Evolutionary conservation across 2,113 vertebrate species (phyloP).

Genomic region (Burhinus bistriatus): DNA sequence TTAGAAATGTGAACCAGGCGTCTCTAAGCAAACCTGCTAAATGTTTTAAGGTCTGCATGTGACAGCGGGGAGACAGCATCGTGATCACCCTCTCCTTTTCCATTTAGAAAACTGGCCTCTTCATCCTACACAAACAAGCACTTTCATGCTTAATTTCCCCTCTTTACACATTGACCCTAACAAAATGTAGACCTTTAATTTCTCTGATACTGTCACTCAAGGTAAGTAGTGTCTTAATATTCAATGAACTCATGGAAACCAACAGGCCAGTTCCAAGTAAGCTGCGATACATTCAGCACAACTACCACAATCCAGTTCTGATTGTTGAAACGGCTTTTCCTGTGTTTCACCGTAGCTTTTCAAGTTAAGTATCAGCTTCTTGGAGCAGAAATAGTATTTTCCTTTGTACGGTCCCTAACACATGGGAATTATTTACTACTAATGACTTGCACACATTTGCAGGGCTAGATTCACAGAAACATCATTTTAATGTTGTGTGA

Average conservation of each 20-base stretch:
- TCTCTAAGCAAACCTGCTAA: background rate
- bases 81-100: background rate
- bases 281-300: background rate
- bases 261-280: background rate
- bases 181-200: background rate
- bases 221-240: background rate
- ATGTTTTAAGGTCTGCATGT: background rate
- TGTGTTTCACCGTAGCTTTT: background rate
- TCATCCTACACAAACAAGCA: background rate
- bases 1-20: background rate
- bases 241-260: background rate
- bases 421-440: background rate
- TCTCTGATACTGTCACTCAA: background rate
- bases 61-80: background rate
- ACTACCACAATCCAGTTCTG: background rate
- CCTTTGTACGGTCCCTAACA: background rate
- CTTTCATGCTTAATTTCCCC: background rate
- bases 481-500: background rate
- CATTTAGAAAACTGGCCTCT: background rate
- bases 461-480: background rate
- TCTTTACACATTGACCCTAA: background rate
- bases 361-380: background rate
- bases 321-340: background rate
- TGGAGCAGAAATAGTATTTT: background rate
- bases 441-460: background rate